Conservation (phyloP, 2,797 vertebrate genomes). For the Molossus alvarezi region DNA sequence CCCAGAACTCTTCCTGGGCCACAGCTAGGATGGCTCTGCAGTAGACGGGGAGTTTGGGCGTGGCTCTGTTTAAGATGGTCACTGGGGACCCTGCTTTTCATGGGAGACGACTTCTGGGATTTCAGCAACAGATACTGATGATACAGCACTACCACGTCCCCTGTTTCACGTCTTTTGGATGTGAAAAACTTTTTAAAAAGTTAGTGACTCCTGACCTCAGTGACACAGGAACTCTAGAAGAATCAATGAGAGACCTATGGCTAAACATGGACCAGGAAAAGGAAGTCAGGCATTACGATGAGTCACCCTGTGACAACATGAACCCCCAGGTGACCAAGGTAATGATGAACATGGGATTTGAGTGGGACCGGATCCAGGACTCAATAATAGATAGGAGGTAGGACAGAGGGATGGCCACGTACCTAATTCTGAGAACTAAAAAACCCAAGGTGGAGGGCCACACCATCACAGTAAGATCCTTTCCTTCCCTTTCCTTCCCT, state of each 20-base stretch:
- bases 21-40: fast-evolving
- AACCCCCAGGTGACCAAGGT: background rate
- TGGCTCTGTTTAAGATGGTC: background rate
- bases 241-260: background rate
- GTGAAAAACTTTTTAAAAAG: background rate
- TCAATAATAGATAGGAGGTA: background rate
- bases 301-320: background rate
- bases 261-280: background rate
- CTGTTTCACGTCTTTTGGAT: background rate
- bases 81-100: background rate
- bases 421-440: background rate
- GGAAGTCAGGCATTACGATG: background rate
- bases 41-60: background rate
- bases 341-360: background rate
- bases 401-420: background rate
- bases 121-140: background rate
- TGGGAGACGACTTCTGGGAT: background rate
- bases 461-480: background rate
- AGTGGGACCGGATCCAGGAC: background rate
- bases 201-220: background rate
- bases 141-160: background rate
- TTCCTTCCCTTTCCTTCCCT: background rate
- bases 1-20: background rate
- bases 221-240: background rate
- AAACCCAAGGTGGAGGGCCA: background rate